Evolutionary conservation across 1,140 invertebrate species (phyloP).

Genomic region (Gerris buenoi): DNA sequence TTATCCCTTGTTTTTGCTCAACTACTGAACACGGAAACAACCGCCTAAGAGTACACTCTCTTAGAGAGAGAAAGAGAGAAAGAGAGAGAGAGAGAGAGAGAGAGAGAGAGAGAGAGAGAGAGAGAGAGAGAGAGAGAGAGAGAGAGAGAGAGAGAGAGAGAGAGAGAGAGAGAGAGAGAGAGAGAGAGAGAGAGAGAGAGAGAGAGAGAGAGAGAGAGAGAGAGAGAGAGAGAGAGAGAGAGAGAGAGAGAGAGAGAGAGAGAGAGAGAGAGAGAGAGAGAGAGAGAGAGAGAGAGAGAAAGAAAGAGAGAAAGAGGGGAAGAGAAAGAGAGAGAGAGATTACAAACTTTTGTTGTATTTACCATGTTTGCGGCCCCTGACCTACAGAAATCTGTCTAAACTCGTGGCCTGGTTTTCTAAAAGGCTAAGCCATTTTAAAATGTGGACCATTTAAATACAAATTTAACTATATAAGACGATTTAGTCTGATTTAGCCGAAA

Average conservation of each 20-base stretch:
- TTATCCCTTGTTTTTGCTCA: too few species aligned
- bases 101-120: constrained; percentile 7
- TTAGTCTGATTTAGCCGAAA: too few species aligned
- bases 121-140: constrained; percentile 7
- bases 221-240: constrained; percentile 10
- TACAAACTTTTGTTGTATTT: background rate
- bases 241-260: constrained; percentile 10
- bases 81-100: constrained; percentile 6
- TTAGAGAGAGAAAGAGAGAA: constrained; percentile 5
- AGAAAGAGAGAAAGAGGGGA: constrained; percentile 5
- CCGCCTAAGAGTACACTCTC: too few species aligned
- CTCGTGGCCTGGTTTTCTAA: too few species aligned
- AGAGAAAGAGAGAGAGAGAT: constrained; percentile 5
- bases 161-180: constrained; percentile 7
- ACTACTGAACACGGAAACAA: too few species aligned
- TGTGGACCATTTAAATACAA: too few species aligned
- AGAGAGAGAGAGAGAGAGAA: constrained; percentile 8
- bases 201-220: constrained; percentile 10
- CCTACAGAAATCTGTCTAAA: too few species aligned
- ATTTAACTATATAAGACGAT: too few species aligned
- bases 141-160: constrained; percentile 10
- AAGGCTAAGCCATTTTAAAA: too few species aligned
- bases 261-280: constrained; percentile 9
- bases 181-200: constrained; percentile 10
- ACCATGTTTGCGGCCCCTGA: too few species aligned